Evolutionary conservation across 2,888 invertebrate genomes (phyloP).

Genomic region (Andrena fulva): DNA sequence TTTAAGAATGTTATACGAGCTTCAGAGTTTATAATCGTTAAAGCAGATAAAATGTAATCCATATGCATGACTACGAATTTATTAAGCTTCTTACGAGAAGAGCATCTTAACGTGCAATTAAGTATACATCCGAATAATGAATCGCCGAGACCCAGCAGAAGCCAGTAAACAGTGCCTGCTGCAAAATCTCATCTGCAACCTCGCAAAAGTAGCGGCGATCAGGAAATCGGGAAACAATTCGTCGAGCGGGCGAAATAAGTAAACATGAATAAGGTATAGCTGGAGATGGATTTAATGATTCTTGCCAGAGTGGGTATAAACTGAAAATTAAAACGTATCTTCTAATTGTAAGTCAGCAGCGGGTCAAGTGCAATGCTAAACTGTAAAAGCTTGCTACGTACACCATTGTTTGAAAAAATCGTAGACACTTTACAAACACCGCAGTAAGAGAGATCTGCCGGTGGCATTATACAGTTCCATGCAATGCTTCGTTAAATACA

Average conservation of each 20-base stretch:
- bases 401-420: conserved; percentile 7
- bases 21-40: conserved; percentile 69
- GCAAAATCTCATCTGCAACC: too few relatives aligned
- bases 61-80: conserved; percentile 41
- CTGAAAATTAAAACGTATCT: not conserved
- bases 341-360: not conserved
- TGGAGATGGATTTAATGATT: conserved; percentile 18
- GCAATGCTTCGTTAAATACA: conserved; percentile 33
- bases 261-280: conserved; percentile 12
- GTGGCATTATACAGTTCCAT: not conserved
- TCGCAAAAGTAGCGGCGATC: not conserved
- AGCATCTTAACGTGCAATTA: not conserved
- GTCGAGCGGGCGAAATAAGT: not conserved
- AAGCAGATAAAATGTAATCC: conserved; percentile 34
- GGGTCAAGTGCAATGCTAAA: conserved; percentile 30
- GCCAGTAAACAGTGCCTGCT: too few relatives aligned
- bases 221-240: not conserved
- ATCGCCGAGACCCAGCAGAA: not conserved
- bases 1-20: conserved; percentile 58
- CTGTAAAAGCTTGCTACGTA: conserved; percentile 6
- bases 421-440: conserved; percentile 15
- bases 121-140: too few relatives aligned
- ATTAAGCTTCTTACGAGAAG: not conserved
- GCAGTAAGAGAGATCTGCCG: too few relatives aligned
- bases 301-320: not conserved